Evolutionary conservation across 1,140 invertebrate species (phyloP).

Genomic region (Aphidius ervi): DNA sequence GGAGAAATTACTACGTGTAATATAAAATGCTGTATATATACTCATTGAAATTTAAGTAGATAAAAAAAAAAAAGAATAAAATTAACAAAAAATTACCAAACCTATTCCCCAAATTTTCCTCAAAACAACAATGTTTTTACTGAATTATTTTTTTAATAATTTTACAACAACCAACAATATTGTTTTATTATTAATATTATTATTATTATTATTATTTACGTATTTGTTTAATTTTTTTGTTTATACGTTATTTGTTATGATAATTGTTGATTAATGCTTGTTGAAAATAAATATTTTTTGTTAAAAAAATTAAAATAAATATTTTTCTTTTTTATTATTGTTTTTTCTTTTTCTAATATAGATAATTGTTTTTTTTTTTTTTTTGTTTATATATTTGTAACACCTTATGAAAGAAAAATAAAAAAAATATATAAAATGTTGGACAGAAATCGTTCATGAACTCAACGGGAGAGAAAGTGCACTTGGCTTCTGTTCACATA

Average conservation of each 20-base stretch:
- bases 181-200: slow-evolving; percentile 15
- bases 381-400: no score
- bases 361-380: no score
- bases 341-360: not conserved
- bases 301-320: slow-evolving; percentile 27
- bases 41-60: slow-evolving; percentile 12
- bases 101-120: not conserved
- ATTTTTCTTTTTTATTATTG: slow-evolving; percentile 7
- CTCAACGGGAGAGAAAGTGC: no score
- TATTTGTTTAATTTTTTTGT: slow-evolving; percentile 43
- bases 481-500: no score
- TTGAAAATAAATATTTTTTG: slow-evolving; percentile 46
- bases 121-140: no score
- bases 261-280: slow-evolving; percentile 20
- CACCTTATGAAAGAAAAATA: no score
- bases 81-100: not conserved
- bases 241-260: slow-evolving; percentile 27
- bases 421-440: no score
- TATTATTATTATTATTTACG: slow-evolving; percentile 30
- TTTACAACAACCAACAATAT: not conserved
- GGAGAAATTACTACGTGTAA: slow-evolving; percentile 23
- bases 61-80: not conserved
- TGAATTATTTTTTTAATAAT: no score
- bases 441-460: slow-evolving; percentile 4
- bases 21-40: slow-evolving; percentile 26